These are phyloP conservation scores for Rosalia funebris DNA, from an alignment of 2,888 invertebrate genomes.

Conservation along the genomic window DNA sequence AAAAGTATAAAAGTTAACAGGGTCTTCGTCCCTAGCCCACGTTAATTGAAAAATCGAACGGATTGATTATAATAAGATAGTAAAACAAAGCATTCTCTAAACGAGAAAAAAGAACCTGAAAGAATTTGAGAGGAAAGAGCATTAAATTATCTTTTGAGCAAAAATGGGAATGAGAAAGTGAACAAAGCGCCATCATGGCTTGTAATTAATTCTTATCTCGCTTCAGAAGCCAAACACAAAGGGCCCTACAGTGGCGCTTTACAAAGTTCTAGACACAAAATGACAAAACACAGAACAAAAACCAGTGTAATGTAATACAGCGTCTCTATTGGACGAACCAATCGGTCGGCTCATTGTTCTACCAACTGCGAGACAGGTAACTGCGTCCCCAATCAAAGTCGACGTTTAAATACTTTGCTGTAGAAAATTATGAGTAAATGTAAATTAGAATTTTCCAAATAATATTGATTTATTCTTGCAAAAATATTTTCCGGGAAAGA, in stretches of 20 bases:
- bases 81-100: conserved; percentile 21
- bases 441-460: too few relatives aligned
- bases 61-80: conserved; percentile 19
- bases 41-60: conserved; percentile 12
- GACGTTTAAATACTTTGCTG: conserved; percentile 33
- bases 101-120: conserved; percentile 10
- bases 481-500: too few relatives aligned
- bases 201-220: conserved; percentile 68
- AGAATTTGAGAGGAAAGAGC: conserved; percentile 43
- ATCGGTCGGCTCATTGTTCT: conserved; percentile 61
- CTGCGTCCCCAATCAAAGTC: conserved; percentile 38
- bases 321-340: conserved; percentile 61
- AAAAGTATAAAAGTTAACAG: too few relatives aligned
- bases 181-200: conserved; percentile 63
- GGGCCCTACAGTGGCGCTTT: conserved; percentile 58
- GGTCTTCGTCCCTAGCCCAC: background rate
- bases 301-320: conserved; percentile 63
- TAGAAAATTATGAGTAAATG: conserved; percentile 25
- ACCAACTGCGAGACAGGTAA: conserved; percentile 62
- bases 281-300: conserved; percentile 64
- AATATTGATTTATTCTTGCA: too few relatives aligned
- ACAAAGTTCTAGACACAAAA: conserved; percentile 64
- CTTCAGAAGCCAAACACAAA: conserved; percentile 63
- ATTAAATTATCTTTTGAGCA: conserved; percentile 62
- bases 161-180: conserved; percentile 62